phyloP scores from a whole-genome alignment of 2,113 vertebrate genomes.

The Pholis gunnellus region DNA sequence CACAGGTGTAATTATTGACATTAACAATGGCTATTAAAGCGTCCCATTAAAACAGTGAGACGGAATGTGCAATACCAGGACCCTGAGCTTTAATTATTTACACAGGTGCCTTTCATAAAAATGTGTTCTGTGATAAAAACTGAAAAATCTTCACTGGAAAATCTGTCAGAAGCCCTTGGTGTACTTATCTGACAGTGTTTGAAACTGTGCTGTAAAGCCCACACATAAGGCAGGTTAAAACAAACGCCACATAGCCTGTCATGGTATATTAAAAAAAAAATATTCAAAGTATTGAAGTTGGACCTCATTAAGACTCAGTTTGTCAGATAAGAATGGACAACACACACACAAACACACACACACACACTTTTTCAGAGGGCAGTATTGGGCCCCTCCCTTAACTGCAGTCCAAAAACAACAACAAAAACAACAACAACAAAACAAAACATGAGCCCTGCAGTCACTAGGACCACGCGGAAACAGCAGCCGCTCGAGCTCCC shows the following conservation, averaged over 20 bases:
- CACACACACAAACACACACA: neutral
- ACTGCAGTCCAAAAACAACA: too few relatives aligned
- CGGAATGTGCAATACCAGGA: neutral
- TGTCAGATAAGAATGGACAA: neutral
- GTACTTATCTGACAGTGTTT: neutral
- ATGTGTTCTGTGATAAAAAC: neutral
- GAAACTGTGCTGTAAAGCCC: constrained; percentile 12
- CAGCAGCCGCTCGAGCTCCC: too few relatives aligned
- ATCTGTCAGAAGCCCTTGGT: neutral
- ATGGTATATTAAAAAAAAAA: neutral
- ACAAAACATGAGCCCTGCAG: too few relatives aligned
- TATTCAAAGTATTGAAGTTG: neutral
- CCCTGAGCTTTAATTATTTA: neutral
- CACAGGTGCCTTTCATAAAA: neutral
- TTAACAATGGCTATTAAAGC: neutral
- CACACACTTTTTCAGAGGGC: neutral
- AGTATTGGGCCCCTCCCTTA: too few relatives aligned
- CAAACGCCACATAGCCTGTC: constrained; percentile 20
- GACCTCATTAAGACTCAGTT: neutral
- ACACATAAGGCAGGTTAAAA: constrained; percentile 44
- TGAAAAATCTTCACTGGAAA: neutral
- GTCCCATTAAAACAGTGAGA: neutral
- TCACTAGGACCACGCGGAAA: too few relatives aligned
- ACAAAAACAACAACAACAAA: too few relatives aligned
- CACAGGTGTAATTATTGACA: neutral